Evolutionary conservation across 2,797 vertebrate genomes (phyloP).

Genomic region (Pipistrellus pipistrellus): DNA sequence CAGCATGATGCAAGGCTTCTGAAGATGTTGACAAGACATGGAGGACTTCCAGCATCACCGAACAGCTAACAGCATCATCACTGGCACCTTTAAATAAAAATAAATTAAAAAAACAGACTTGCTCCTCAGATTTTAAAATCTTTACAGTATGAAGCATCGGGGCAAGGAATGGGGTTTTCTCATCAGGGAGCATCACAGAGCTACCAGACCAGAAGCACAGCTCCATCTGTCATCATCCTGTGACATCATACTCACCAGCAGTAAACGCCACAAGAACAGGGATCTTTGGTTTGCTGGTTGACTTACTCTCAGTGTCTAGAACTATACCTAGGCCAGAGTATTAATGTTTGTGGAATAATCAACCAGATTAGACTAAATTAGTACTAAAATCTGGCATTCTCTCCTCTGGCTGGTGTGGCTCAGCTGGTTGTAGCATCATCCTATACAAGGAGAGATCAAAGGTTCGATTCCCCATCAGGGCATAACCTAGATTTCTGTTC

Average conservation of each 20-base stretch:
- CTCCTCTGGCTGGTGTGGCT: neutral
- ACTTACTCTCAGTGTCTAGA: neutral
- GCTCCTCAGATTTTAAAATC: conserved; percentile 34
- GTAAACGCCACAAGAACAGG: neutral
- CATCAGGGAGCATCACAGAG: neutral
- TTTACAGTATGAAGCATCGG: neutral
- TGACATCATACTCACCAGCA: neutral
- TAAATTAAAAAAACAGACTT: conserved; percentile 75
- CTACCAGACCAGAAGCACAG: neutral
- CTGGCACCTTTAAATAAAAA: conserved; percentile 93
- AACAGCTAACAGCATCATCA: conserved; percentile 98
- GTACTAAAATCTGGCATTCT: neutral
- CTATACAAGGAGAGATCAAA: neutral
- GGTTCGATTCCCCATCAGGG: neutral
- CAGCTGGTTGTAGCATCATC: neutral
- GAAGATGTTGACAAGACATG: conserved; percentile 93
- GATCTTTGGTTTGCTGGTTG: neutral
- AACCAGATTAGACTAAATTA: neutral
- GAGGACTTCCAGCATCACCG: conserved; percentile 98
- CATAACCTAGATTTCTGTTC: neutral
- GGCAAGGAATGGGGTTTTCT: neutral
- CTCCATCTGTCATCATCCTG: neutral
- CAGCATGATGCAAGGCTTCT: conserved; percentile 92
- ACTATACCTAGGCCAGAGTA: neutral
- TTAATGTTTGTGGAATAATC: neutral